phyloP scores from a whole-genome alignment of 2,113 vertebrate genomes.

The Myanophis thanlyinensis region DNA sequence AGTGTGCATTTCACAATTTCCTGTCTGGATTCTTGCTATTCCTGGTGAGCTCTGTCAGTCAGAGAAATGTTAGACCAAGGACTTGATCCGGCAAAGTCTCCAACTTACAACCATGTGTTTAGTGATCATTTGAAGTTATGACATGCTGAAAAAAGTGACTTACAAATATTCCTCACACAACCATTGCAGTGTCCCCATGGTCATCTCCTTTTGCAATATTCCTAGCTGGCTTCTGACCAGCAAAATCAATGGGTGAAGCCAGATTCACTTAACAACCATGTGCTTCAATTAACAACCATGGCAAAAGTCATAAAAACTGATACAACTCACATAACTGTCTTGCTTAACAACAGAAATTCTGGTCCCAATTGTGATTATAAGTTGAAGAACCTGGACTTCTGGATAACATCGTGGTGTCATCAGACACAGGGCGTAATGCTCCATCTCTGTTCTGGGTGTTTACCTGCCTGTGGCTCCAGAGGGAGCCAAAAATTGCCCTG shows the following conservation, averaged over 20 bases:
- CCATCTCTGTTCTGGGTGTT: no score
- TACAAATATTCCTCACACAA: background rate
- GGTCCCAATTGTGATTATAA: no score
- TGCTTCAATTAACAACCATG: no score
- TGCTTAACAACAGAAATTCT: no score
- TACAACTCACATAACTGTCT: no score
- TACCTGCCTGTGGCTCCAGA: no score
- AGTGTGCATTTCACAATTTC: background rate
- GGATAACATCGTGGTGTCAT: no score
- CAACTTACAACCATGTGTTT: no score
- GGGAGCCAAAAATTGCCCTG: no score
- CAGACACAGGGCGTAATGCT: no score
- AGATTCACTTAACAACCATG: background rate
- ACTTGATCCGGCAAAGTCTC: background rate
- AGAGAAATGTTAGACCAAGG: background rate
- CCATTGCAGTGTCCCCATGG: background rate
- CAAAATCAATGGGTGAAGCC: background rate
- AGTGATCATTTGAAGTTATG: no score
- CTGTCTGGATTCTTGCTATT: background rate
- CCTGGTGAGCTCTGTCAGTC: background rate
- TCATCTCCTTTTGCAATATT: background rate
- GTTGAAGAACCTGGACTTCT: no score
- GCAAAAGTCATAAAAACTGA: background rate
- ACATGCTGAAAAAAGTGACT: background rate
- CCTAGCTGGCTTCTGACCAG: background rate